Conservation (phyloP, 2,797 vertebrate species). For the Xerus rutilus region DNA sequence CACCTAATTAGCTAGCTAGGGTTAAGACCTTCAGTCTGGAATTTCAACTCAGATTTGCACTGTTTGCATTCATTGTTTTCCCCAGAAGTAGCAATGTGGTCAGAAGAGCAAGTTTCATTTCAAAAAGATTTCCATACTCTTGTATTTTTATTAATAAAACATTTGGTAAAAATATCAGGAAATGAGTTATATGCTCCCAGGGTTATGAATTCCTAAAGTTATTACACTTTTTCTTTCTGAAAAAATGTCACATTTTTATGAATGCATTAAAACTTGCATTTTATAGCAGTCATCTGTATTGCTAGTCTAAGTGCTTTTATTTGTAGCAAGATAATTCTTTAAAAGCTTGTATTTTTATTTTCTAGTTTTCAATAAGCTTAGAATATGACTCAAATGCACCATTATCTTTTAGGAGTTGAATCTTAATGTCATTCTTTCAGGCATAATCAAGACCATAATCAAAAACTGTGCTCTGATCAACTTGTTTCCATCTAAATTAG, state of each 20-base stretch:
- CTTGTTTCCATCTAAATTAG: conserved; percentile 5
- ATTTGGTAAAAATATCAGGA: conserved; percentile 58
- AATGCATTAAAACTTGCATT: conserved; percentile 66
- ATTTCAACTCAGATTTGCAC: conserved; percentile 41
- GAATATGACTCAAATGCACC: background rate
- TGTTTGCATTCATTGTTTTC: conserved; percentile 59
- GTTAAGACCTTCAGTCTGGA: conserved; percentile 38
- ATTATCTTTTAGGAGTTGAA: conserved; percentile 17
- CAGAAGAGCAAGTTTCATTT: conserved; percentile 62
- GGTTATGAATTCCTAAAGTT: conserved; percentile 66
- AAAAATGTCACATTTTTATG: conserved; percentile 71
- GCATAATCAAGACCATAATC: conserved; percentile 24
- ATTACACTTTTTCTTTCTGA: conserved; percentile 52
- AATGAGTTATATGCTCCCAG: conserved; percentile 50
- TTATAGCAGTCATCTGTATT: conserved; percentile 67
- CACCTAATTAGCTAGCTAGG: conserved; percentile 13
- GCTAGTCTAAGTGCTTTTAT: conserved; percentile 50
- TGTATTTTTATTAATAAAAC: conserved; percentile 70
- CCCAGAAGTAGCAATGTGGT: conserved; percentile 6
- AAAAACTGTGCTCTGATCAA: background rate
- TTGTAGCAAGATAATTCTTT: conserved; percentile 48
- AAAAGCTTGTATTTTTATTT: conserved; percentile 67
- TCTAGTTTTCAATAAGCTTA: conserved; percentile 47
- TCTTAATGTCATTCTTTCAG: conserved; percentile 40
- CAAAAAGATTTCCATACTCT: conserved; percentile 44